These are phyloP conservation scores for Malurus melanocephalus DNA, from an alignment of 2,113 vertebrate species.

Conservation along the genomic window DNA sequence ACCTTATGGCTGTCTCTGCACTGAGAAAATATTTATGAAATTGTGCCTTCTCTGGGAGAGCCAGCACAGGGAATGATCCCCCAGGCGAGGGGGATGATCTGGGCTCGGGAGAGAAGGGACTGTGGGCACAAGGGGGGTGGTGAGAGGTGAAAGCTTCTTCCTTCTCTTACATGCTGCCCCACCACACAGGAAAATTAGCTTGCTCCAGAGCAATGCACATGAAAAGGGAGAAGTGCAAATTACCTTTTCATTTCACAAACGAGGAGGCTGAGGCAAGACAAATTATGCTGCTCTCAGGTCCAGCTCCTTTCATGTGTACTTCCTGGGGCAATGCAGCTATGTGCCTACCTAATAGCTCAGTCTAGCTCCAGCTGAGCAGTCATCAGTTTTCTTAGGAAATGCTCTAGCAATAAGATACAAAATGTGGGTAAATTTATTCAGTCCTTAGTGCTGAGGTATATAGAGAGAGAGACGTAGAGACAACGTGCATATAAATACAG, in stretches of 20 bases:
- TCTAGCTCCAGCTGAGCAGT: neutral
- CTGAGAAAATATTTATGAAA: neutral
- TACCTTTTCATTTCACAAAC: neutral
- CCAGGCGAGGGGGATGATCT: neutral
- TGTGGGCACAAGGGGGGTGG: neutral
- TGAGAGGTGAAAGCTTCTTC: neutral
- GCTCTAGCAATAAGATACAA: neutral
- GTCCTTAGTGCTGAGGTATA: neutral
- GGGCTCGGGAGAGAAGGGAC: neutral
- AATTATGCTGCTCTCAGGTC: neutral
- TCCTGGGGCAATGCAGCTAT: neutral
- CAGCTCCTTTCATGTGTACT: neutral
- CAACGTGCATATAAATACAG: neutral
- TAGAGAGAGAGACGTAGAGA: neutral
- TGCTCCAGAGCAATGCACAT: neutral
- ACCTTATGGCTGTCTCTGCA: rapidly evolving
- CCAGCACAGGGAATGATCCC: neutral
- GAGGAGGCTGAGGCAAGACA: neutral
- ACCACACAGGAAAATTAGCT: neutral
- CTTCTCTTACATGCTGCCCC: neutral
- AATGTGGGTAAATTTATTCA: constrained; percentile 36
- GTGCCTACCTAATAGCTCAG: neutral
- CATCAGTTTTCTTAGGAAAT: constrained; percentile 47
- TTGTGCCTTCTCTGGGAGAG: neutral
- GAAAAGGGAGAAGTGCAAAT: neutral